Evolutionary conservation across 2,888 invertebrate genomes (phyloP).

Genomic region (Alsophila aescularia): DNA sequence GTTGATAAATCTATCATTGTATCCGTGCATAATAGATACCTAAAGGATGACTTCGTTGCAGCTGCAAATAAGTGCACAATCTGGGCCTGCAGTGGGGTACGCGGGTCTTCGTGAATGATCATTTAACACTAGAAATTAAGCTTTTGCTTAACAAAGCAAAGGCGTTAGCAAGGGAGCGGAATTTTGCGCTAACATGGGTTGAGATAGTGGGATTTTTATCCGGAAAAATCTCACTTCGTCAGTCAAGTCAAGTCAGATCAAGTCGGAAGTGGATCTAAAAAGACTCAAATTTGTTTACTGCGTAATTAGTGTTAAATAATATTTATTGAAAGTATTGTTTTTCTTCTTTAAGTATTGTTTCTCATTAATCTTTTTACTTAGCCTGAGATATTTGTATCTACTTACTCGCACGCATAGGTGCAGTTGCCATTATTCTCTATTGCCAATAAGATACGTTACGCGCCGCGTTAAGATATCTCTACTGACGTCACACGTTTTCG

Average conservation of each 20-base stretch:
- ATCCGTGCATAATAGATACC: constrained; percentile 31
- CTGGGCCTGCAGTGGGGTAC: constrained; percentile 28
- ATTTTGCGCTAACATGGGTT: constrained; percentile 28
- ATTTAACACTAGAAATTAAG: constrained; percentile 35
- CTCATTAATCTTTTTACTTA: no score
- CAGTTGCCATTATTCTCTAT: no score
- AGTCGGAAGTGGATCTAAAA: constrained; percentile 15
- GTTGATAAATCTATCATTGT: constrained; percentile 21
- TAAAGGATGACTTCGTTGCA: no score
- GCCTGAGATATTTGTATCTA: no score
- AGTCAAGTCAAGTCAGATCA: constrained; percentile 18
- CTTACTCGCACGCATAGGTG: no score
- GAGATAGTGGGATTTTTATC: constrained; percentile 27
- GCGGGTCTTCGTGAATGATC: constrained; percentile 34
- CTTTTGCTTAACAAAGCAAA: constrained; percentile 34
- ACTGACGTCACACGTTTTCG: no score
- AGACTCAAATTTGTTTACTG: neutral
- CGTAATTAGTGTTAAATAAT: neutral
- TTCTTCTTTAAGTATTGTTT: no score
- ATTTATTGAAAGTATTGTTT: no score
- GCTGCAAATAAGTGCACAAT: constrained; percentile 25
- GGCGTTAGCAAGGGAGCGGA: constrained; percentile 24
- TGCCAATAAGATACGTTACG: no score
- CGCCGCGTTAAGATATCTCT: no score
- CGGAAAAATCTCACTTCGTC: constrained; percentile 29